phyloP scores from a whole-genome alignment of 30 jellyfish, hydroid and myxozoan genomes.

The Sanderia malayensis region DNA sequence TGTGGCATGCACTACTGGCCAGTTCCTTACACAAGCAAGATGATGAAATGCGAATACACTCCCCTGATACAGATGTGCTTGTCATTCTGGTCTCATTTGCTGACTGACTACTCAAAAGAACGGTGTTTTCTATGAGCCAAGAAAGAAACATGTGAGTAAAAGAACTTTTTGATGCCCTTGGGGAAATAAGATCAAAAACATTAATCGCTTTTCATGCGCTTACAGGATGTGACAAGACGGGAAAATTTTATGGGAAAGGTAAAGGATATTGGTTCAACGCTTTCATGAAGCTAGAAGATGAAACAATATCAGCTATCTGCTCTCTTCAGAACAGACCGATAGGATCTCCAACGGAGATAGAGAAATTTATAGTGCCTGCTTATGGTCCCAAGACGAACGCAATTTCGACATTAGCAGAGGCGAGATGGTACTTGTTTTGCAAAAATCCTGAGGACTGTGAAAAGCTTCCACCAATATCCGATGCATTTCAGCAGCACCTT shows the following conservation, averaged over 20 bases:
- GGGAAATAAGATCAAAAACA: constrained; percentile 37
- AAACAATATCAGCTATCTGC: constrained; percentile 30
- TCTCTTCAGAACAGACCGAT: constrained; percentile 23
- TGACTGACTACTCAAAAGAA: constrained; percentile 22
- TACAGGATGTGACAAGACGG: constrained; percentile 45
- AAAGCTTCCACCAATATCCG: constrained; percentile 28
- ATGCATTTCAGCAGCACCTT: constrained; percentile 35
- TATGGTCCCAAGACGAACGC: constrained; percentile 20
- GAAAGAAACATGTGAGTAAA: constrained; percentile 9
- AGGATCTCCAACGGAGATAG: constrained; percentile 24
- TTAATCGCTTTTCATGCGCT: constrained; percentile 39
- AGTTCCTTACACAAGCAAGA: constrained; percentile 38
- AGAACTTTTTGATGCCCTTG: constrained; percentile 16
- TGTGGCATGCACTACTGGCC: constrained; percentile 52
- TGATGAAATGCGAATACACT: constrained; percentile 33
- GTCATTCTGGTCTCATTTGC: constrained; percentile 35
- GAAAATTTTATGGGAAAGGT: constrained; percentile 33
- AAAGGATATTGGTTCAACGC: constrained; percentile 18
- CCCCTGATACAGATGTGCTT: constrained; percentile 49
- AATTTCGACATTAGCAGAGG: constrained; percentile 28
- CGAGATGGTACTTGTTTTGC: constrained; percentile 29
- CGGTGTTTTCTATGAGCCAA: constrained; percentile 7
- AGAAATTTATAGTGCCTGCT: constrained; percentile 25
- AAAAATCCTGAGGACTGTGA: constrained; percentile 25
- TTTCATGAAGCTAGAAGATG: constrained; percentile 19